Base-by-base conservation (phyloP, 2,888 invertebrate genomes). In the Agrotis ipsilon region DNA sequence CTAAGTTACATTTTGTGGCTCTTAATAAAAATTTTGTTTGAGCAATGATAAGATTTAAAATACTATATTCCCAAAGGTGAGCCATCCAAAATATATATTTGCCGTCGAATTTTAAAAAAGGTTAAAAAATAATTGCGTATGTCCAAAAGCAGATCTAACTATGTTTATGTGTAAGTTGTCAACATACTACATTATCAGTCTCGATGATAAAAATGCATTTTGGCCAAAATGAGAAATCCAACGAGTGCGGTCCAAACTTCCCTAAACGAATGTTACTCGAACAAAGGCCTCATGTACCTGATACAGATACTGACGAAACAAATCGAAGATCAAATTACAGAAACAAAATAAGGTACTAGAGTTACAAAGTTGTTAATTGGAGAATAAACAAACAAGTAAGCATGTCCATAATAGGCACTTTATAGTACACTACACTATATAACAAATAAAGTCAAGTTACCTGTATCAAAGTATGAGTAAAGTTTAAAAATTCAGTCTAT, bases 181-280 rank as follows among this genome's bases (percentile, higher is more conserved):
- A 93, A 94, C 94, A 91, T 92, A 92, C 92, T 95, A 95, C 89
- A 89, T 92, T 93, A 96, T 96, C 96, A 96, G 96, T 96, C 96
- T 96, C 95, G 94, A 94, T 93, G 91, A 92, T 93, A 90, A 91
- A 94, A 94, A 95, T 93, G 94, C 94, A 89, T 94, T 95, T 95
- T 96, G 96, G 96, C 96, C 95, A 91, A 94, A 93, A 92, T 89
- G 94, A 95, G 95, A 94, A 90, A 92, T 93, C 94, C 91, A 91
- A 92, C 92, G 86, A 89, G 92, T 91, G 86, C 91, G 92, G 92
- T 92, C 91, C 81, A 82, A 84, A 72, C 71, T 78, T 82, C 73
- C 80, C 76, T 89, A 88, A 84, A 84, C 87, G 79, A 89, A 88
- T 75, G 85, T 86, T 87, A 88, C 85, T 86, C 80, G 83, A 88